Evolutionary conservation across 2,888 invertebrate genomes (phyloP), one percentile per base, ranked within the genome.

Genomic region (Ophion costatus): DNA sequence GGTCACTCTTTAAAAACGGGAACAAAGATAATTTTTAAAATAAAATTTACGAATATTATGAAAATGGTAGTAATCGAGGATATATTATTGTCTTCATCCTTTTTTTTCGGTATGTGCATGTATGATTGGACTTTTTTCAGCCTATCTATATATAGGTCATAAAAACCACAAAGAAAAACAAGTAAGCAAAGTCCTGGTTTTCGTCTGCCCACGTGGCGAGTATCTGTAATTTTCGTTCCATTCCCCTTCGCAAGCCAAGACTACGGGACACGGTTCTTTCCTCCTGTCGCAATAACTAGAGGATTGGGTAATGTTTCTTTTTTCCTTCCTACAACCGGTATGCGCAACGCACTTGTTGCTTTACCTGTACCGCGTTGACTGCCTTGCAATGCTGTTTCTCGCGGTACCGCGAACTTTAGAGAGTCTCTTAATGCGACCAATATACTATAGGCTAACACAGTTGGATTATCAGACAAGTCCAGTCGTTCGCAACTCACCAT

Each of bases 291-390:
- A 77, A 84, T 69, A 84, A 77, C 77, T 73, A 67, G 77, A 63
- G 73, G 80, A 84, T 84, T 84, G 84, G 80, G 80, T 80, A 84
- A 84, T 63, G 61, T 76, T 84, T 69, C 29, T 69, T 45, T 61
- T 64, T 51, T 9, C 38, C 29, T 66, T 66, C 56, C 38, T 70
- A 70, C 80, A 74, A 80, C 69, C 84, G 77, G 80, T 84, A 42
- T 80, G 80, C 74, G 84, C 80, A 84, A 84, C 80, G 80, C 80
- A 84, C 80, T 80, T 77, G 84, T 83, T 83, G 83, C 80, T 80
- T 71, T 80, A 42, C 51, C 69, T 75, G 73, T 71, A 76, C 59
- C 59, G 63, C n/a, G 80, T 71, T 63, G 66, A 73, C 42, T 76
- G 67, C 29, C 59, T 22, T 57, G 63, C 45, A 3, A 63, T 6